These are phyloP conservation scores for Vidua chalybeata DNA, from an alignment of 2,113 vertebrate genomes.

Conservation along the genomic window DNA sequence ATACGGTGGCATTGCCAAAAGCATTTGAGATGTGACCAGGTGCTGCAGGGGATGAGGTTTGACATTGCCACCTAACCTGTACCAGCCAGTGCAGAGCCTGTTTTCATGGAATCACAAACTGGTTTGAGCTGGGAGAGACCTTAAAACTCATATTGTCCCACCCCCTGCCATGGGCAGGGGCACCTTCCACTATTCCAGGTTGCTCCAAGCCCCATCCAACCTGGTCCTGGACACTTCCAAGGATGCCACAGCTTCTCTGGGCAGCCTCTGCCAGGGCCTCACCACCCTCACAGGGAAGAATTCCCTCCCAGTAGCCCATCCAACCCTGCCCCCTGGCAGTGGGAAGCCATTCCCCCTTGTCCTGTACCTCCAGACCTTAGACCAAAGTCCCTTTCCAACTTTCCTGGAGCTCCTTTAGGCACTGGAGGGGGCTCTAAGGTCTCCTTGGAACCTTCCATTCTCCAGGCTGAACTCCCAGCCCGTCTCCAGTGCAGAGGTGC, in stretches of 20 bases:
- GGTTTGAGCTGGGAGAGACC: not conserved
- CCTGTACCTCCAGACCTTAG: not conserved
- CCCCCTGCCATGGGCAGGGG: not conserved
- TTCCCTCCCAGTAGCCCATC: not conserved
- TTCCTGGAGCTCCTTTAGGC: not conserved
- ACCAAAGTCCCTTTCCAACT: not conserved
- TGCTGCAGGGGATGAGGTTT: not conserved
- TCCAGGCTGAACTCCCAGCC: not conserved
- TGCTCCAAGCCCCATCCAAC: not conserved
- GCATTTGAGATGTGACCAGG: not conserved
- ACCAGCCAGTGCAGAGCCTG: not conserved
- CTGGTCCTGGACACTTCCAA: not conserved
- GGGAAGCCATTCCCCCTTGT: not conserved
- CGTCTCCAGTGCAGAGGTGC: not conserved
- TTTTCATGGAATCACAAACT: not conserved
- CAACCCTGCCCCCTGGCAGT: not conserved
- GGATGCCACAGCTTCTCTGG: not conserved
- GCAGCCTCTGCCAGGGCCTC: not conserved
- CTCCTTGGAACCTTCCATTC: not conserved
- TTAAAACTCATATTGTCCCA: not conserved
- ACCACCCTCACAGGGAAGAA: not conserved
- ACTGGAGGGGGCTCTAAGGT: not conserved
- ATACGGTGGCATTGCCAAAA: not conserved
- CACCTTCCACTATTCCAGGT: not conserved
- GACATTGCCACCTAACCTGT: not conserved